Percentiles rank a stretch among this genome's conserved stretches.
Evolutionary conservation across 2,797 vertebrate genomes (phyloP).

Genomic region (Myiothlypis chrysogaster): DNA sequence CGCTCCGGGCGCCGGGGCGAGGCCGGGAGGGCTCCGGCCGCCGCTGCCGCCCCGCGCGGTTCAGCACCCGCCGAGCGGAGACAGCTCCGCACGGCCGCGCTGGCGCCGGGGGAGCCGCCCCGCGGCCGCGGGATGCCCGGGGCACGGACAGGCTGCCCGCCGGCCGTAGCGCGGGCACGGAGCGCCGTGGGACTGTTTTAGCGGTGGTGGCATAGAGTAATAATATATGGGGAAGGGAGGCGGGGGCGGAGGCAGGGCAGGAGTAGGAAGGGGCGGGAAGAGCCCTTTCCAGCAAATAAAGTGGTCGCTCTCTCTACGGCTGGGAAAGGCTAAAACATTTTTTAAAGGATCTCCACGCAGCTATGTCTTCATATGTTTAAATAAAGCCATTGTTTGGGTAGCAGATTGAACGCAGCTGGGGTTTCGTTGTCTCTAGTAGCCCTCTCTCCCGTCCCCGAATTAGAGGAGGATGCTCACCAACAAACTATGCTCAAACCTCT

Average conservation of each 20-base stretch:
- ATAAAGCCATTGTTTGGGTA: constrained; percentile 14
- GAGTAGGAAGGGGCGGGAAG: constrained; percentile 47
- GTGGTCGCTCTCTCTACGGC: constrained; percentile 17
- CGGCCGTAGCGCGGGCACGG: neutral
- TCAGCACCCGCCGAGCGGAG: neutral
- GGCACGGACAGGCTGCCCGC: neutral
- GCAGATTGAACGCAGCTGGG: neutral
- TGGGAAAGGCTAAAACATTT: constrained; percentile 15
- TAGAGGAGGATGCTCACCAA: neutral
- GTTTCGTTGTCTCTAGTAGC: neutral
- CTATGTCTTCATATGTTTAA: neutral
- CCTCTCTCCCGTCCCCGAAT: neutral
- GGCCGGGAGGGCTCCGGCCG: neutral
- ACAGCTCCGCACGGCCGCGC: neutral
- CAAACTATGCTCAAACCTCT: neutral
- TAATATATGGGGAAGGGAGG: neutral
- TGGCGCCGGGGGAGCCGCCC: neutral
- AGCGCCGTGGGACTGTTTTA: neutral
- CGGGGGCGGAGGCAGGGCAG: constrained; percentile 7
- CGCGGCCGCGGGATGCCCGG: neutral
- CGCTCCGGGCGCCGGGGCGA: neutral
- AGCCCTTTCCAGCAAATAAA: constrained; percentile 64
- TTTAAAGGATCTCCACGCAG: constrained; percentile 18
- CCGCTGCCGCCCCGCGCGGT: constrained; percentile 21
- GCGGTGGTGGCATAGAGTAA: constrained; percentile 37